These are phyloP conservation scores for Typhlichthys eigenmanni DNA, from an alignment of 2,797 vertebrate species.

Conservation along the genomic window DNA sequence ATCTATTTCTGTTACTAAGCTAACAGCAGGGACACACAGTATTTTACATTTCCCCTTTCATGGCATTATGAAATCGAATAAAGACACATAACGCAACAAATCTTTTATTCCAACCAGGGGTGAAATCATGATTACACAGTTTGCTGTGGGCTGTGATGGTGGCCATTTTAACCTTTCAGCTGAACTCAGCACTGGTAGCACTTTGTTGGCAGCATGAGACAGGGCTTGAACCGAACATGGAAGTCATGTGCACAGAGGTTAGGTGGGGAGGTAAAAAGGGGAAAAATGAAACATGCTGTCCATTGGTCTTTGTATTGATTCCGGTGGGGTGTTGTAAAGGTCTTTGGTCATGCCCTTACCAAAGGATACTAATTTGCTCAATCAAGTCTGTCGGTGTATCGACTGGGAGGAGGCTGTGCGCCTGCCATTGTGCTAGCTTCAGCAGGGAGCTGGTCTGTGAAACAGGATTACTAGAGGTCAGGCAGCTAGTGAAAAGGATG, in stretches of 20 bases:
- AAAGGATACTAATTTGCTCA: conserved; percentile 99
- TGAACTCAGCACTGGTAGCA: conserved; percentile 76
- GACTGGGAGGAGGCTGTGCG: conserved; percentile 93
- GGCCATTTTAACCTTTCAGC: conserved; percentile 75
- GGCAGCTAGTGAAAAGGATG: conserved; percentile 91
- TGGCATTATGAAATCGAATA: not conserved
- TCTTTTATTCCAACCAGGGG: conserved; percentile 24
- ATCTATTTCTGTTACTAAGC: too few relatives aligned
- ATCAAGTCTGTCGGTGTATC: conserved; percentile 98
- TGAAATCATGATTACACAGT: conserved; percentile 55
- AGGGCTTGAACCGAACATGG: conserved; percentile 74
- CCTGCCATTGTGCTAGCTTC: conserved; percentile 91
- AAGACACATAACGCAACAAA: conserved; percentile 12
- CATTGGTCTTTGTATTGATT: conserved; percentile 93
- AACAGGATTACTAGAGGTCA: conserved; percentile 99
- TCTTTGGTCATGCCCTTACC: conserved; percentile 95
- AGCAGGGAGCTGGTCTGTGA: conserved; percentile 95
- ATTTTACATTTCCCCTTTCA: not conserved
- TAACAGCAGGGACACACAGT: too few relatives aligned
- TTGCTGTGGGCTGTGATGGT: conserved; percentile 11
- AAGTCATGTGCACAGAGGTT: conserved; percentile 63
- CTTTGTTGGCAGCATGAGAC: conserved; percentile 22
- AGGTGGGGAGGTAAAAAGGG: conserved; percentile 24
- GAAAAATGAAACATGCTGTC: conserved; percentile 84
- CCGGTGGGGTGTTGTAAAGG: conserved; percentile 88